phyloP scores from a whole-genome alignment of 2,888 invertebrate species.

The Frankliniella intonsa region DNA sequence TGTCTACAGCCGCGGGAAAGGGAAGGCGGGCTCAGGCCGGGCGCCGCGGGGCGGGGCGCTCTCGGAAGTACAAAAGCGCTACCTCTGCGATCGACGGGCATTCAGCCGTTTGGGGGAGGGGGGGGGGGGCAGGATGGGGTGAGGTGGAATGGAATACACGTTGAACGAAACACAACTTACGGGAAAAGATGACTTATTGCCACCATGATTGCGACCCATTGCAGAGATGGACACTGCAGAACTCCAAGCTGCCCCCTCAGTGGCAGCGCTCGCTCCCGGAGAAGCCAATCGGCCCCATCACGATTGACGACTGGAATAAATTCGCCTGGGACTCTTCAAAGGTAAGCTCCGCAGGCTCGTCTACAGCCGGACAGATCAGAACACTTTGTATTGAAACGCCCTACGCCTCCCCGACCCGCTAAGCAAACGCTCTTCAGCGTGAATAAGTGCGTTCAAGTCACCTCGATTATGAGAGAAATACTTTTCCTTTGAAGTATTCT shows the following conservation, averaged over 20 bases:
- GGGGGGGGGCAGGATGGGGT: neutral
- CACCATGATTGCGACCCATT: neutral
- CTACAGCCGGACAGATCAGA: neutral
- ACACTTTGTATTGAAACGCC: neutral
- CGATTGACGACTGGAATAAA: constrained; percentile 51
- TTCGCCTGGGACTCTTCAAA: constrained; percentile 53
- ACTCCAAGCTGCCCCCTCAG: neutral
- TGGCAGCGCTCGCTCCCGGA: neutral
- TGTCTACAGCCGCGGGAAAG: too few species aligned
- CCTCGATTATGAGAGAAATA: neutral
- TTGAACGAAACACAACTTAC: neutral
- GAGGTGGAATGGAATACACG: neutral
- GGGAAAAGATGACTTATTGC: too few species aligned
- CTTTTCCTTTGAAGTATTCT: neutral
- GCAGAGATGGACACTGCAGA: neutral
- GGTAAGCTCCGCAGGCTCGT: constrained; percentile 43
- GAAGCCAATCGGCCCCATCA: constrained; percentile 33
- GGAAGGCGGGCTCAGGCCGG: too few species aligned
- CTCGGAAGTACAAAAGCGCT: too few species aligned
- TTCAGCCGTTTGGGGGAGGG: neutral
- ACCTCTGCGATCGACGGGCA: too few species aligned
- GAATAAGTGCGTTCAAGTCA: neutral
- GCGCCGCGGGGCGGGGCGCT: too few species aligned
- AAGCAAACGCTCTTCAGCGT: neutral
- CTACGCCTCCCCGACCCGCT: neutral